These are phyloP conservation scores for Lepidurus couesii DNA, from an alignment of 1,140 invertebrate species.

Conservation along the genomic window DNA sequence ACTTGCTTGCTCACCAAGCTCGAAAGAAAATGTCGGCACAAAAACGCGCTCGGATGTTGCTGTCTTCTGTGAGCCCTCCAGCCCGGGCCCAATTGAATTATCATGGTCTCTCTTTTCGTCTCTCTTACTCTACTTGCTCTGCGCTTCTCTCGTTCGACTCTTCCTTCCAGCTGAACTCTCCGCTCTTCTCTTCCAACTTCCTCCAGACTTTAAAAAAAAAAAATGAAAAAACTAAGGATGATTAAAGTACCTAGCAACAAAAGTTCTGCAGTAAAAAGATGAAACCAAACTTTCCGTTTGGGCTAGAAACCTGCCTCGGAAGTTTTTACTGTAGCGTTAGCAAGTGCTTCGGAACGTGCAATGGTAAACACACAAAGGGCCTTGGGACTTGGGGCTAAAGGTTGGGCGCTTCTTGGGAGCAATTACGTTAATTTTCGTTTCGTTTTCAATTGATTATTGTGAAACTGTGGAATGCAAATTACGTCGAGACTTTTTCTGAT, in stretches of 20 bases:
- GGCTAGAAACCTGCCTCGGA: no score
- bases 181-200: background rate
- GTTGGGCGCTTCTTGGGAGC: no score
- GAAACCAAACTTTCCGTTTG: no score
- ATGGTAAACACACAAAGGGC: no score
- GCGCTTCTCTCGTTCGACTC: background rate
- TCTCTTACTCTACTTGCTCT: background rate
- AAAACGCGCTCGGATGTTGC: constrained; percentile 10
- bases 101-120: background rate
- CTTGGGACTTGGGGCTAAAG: no score
- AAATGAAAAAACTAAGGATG: background rate
- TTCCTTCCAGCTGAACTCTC: background rate
- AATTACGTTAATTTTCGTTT: background rate
- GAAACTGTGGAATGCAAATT: constrained; percentile 11
- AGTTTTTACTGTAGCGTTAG: no score
- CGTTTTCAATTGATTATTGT: background rate
- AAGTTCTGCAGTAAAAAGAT: no score
- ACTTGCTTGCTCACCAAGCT: background rate
- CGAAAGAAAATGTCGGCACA: background rate
- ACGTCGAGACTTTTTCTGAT: background rate
- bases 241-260: no score
- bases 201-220: background rate
- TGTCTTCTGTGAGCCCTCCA: constrained; percentile 13
- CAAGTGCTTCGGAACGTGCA: no score
- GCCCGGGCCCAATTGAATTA: background rate